Conservation (phyloP, 2,888 invertebrate species). For the Acanthosepion lycidas region DNA sequence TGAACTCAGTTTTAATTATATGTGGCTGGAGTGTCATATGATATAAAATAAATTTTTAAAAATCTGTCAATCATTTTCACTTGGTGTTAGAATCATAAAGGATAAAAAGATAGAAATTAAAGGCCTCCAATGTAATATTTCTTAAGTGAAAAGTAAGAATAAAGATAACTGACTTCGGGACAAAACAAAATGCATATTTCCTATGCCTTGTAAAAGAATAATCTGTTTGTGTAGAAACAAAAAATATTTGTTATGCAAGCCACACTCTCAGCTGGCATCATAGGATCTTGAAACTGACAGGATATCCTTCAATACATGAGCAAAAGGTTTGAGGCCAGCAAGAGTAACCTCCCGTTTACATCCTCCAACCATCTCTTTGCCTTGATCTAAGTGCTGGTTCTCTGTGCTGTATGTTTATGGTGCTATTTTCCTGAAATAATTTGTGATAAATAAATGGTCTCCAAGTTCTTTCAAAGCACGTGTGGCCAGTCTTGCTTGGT, state of each 20-base stretch:
- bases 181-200: conserved; percentile 33
- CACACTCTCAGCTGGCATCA: background rate
- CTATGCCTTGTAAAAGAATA: background rate
- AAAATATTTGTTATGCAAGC: conserved; percentile 20
- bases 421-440: background rate
- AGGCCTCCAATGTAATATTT: too few relatives aligned
- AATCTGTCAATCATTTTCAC: too few relatives aligned
- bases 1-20: too few relatives aligned
- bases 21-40: too few relatives aligned
- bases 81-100: too few relatives aligned
- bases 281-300: background rate
- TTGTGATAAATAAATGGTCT: background rate
- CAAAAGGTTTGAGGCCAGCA: background rate
- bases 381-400: background rate
- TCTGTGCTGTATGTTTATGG: background rate
- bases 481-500: background rate
- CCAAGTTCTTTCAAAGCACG: background rate
- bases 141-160: too few relatives aligned
- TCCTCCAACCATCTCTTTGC: too few relatives aligned
- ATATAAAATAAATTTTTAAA: too few relatives aligned
- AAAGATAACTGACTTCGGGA: too few relatives aligned
- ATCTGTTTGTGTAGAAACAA: background rate
- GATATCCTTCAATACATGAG: background rate
- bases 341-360: too few relatives aligned
- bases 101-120: too few relatives aligned